Base-by-base conservation (phyloP, 2,888 invertebrate species). In the Drosophila quasianomalipes region DNA sequence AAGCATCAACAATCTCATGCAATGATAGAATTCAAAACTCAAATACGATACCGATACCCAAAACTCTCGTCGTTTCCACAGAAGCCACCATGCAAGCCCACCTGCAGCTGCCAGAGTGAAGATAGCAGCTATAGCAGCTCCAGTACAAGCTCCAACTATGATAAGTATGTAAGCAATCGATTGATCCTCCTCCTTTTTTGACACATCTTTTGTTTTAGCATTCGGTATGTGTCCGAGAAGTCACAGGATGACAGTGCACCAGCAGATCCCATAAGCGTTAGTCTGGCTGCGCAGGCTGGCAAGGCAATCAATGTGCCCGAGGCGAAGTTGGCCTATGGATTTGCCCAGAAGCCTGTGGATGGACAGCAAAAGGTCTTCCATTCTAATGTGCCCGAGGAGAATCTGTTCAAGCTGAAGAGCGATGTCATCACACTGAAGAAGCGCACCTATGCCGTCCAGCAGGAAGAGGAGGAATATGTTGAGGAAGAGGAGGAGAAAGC, bases 281-380 rank as follows among this genome's bases (percentile, higher is more conserved):
- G 93, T 7, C 77, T 94, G 26, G 94, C 94, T 2, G 91, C 92
- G 53, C 93, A 93, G 70, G 91, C 93, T 16, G 92, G 92, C 22
- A 93, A 93, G 58, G 91, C 93, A 12, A 92, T 93, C 51, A 90
- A 91, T 28, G 92, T 94, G 9, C 93, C 93, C 0, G 95, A 95
- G 85, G 94, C 94, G 12, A 94, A 93, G 74, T 83, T 95, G 10
- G 91, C 94, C 6, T 95, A 94, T 76, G 95, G 95, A 3, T 95
- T 94, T 71, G 92, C 93, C 14, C 94, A 93, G 22, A 79, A 84
- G 33, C 95, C 95, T 2, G 84, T 92, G 22, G 94, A 95, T 60
- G 89, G 91, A 0, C 89, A 92, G 30, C 84, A 89, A 31, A 86
- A 84, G 14, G 74, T 92, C 0, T 81, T 78, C 37, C 80, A 82